Evolutionary conservation across 2,797 vertebrate genomes (phyloP), one percentile per base, ranked within the genome.

Genomic region (Crenuchus spilurus): DNA sequence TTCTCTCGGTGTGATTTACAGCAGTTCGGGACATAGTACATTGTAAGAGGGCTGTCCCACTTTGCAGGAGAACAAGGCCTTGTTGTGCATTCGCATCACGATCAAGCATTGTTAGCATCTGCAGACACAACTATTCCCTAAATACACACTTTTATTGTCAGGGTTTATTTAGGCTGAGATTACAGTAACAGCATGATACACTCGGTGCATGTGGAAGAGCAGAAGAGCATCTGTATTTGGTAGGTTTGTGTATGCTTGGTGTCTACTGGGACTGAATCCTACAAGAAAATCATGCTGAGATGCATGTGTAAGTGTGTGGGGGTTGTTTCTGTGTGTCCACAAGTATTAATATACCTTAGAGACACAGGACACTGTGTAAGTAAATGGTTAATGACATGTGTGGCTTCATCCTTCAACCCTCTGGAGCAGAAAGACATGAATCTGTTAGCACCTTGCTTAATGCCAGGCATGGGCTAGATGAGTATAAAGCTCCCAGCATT

Each of bases 121-220:
- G 73, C 39, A 76, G n/a, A 72, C 57, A 49, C 65, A 80, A 63
- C 55, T 66, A 37, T 71, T 66, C 52, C 52, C 78, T 20, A 20
- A 52, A 22, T n/a, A 11, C 57, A 42, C 22, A 46, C 58, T 44
- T 69, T 62, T 63, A 31, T 39, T 70, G 69, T 44, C 77, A 78
- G 35, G 31, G 60, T 75, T 70, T 64, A 62, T 73, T 73, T 75
- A 31, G 57, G 78, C 75, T 79, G 72, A 72, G 76, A 74, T 75
- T 22, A 44, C 67, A 62, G 49, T 63, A 35, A 67, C 22, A 52
- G 33, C 33, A 22, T 37, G 57, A 60, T 39, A 14, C 33, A 61
- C 13, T 41, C 37, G 16, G 58, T 1, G 2, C 7, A 37, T 18
- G 9, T 9, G 3, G 18, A 39, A 24, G 58, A 61, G 37, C 57